Conservation (phyloP, 2,113 vertebrate genomes). For the Hippocampus abdominalis region DNA sequence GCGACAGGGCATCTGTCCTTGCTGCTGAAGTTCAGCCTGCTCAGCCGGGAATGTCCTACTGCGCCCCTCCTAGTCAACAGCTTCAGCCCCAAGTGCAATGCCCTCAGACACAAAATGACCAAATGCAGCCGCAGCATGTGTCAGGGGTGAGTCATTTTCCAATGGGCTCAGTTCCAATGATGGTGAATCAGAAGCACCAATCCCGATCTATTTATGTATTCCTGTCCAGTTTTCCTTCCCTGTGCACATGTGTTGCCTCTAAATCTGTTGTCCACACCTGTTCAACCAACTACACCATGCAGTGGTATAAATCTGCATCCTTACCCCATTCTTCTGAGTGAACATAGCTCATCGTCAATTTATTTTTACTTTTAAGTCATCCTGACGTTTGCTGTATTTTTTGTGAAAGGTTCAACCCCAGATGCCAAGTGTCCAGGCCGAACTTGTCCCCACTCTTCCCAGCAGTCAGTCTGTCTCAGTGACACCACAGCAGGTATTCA, state of each 20-base stretch:
- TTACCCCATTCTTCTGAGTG: background rate
- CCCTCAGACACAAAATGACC: slow-evolving; percentile 52
- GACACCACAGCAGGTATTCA: slow-evolving; percentile 55
- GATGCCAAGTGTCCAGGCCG: slow-evolving; percentile 42
- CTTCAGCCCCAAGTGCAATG: slow-evolving; percentile 49
- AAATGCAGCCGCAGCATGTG: slow-evolving; percentile 52
- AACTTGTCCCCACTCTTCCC: slow-evolving; percentile 35
- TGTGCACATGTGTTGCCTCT: background rate
- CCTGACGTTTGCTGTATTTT: background rate
- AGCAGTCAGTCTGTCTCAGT: slow-evolving; percentile 43
- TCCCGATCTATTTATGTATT: slow-evolving; percentile 4
- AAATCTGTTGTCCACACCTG: slow-evolving; percentile 7
- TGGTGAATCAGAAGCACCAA: background rate
- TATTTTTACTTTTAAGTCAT: background rate
- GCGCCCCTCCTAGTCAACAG: slow-evolving; percentile 47
- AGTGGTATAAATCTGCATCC: background rate
- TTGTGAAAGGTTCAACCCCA: slow-evolving; percentile 40
- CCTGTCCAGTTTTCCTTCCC: background rate
- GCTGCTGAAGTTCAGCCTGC: slow-evolving; percentile 52
- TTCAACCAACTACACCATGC: slow-evolving; percentile 4
- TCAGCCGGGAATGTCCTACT: slow-evolving; percentile 53
- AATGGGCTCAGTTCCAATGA: background rate
- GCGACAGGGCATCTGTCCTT: slow-evolving; percentile 40
- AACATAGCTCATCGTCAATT: background rate
- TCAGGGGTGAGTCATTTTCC: slow-evolving; percentile 45